These are phyloP conservation scores for Synanthedon andrenaeformis DNA, from an alignment of 2,888 invertebrate species.

Conservation along the genomic window DNA sequence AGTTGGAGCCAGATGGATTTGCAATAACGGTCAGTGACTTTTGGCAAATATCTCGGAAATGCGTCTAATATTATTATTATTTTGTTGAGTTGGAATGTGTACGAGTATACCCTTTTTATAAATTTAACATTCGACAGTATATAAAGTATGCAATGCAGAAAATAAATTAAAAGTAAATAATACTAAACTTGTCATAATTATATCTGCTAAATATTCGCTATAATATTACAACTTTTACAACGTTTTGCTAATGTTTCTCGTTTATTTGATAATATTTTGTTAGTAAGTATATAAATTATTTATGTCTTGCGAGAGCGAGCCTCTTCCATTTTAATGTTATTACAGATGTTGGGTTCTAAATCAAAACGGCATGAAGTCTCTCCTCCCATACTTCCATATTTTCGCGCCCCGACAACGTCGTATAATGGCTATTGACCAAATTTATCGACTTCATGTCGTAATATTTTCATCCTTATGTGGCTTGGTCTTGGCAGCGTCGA, in stretches of 20 bases:
- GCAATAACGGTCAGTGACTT: too few relatives aligned
- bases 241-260: neutral
- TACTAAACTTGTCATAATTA: too few relatives aligned
- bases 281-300: neutral
- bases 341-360: constrained; percentile 31
- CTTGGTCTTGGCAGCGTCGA: neutral
- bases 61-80: too few relatives aligned
- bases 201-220: too few relatives aligned
- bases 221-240: too few relatives aligned
- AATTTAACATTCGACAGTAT: too few relatives aligned
- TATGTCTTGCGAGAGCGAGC: neutral
- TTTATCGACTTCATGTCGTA: constrained; percentile 60
- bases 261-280: neutral
- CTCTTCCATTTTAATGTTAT: constrained; percentile 9
- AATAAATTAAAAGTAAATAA: too few relatives aligned
- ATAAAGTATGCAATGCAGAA: too few relatives aligned
- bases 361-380: constrained; percentile 58
- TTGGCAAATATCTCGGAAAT: too few relatives aligned
- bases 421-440: constrained; percentile 67
- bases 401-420: constrained; percentile 62
- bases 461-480: constrained; percentile 62
- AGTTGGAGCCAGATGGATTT: too few relatives aligned
- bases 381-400: constrained; percentile 54
- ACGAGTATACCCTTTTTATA: too few relatives aligned
- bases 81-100: too few relatives aligned